Conservation (phyloP, 92 coral and sea anemone genomes). For the Blastomussa wellsi region DNA sequence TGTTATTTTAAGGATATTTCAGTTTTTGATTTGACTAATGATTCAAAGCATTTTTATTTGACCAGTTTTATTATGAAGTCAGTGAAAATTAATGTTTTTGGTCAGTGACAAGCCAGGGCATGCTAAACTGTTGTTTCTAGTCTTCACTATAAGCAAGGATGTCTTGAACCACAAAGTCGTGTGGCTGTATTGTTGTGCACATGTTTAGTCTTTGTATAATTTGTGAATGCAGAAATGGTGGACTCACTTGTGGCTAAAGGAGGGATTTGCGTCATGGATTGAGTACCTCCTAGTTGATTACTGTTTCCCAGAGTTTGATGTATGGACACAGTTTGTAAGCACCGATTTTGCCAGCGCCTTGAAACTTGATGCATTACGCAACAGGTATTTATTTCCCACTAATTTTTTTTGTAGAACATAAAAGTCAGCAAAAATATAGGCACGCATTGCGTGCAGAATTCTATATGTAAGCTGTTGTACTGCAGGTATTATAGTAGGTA, state of each 20-base stretch:
- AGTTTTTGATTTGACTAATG: too few relatives aligned
- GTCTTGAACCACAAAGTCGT: not conserved
- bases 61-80: too few relatives aligned
- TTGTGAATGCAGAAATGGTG: slow-evolving; percentile 83
- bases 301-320: slow-evolving; percentile 93
- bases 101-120: too few relatives aligned
- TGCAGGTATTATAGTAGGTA: too few relatives aligned
- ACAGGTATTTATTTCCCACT: slow-evolving; percentile 62
- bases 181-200: not conserved
- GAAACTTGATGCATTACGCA: slow-evolving; percentile 85
- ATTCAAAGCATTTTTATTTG: too few relatives aligned
- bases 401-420: not conserved
- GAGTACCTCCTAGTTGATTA: slow-evolving; percentile 94
- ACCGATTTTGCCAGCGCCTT: slow-evolving; percentile 87
- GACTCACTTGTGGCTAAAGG: slow-evolving; percentile 98
- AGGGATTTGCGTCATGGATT: slow-evolving; percentile 97
- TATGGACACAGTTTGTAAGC: slow-evolving; percentile 99
- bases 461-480: too few relatives aligned
- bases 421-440: not conserved
- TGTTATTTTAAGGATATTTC: too few relatives aligned
- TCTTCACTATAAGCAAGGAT: too few relatives aligned
- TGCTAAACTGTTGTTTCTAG: too few relatives aligned
- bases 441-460: not conserved
- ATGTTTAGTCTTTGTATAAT: not conserved
- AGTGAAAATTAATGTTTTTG: too few relatives aligned